These are phyloP conservation scores for Dryoscopus gambensis DNA, from an alignment of 2,113 vertebrate genomes.

Conservation along the genomic window DNA sequence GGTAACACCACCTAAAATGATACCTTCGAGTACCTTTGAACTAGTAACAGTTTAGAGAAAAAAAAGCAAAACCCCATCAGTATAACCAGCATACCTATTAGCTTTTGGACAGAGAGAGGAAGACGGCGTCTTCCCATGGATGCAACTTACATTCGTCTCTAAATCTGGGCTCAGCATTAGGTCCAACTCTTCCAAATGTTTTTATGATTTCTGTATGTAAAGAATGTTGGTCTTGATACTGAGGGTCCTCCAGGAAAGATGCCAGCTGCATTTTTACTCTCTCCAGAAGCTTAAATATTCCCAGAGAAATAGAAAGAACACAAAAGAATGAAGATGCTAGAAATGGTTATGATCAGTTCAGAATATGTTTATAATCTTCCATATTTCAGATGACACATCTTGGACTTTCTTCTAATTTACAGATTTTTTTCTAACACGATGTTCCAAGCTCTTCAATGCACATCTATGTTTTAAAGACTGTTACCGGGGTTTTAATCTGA, in stretches of 20 bases:
- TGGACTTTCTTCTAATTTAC: not conserved
- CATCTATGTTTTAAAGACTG: not conserved
- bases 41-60: not conserved
- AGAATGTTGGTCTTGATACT: constrained; percentile 98
- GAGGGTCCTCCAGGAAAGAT: constrained; percentile 95
- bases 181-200: constrained; percentile 94
- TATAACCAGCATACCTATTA: not conserved
- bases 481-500: not conserved
- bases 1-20: not conserved
- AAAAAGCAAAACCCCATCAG: not conserved
- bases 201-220: constrained; percentile 97
- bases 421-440: not conserved
- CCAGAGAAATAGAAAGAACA: constrained; percentile 2
- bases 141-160: constrained; percentile 92
- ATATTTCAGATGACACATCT: not conserved
- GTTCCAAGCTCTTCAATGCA: not conserved
- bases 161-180: constrained; percentile 96
- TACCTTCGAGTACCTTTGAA: not conserved
- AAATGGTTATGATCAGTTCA: not conserved
- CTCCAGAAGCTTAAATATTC: constrained; percentile 85
- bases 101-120: not conserved
- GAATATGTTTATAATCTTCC: not conserved
- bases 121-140: not conserved
- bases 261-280: constrained; percentile 98
- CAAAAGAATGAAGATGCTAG: not conserved